These are phyloP conservation scores for Aleiodes leptofemur DNA, from an alignment of 2,888 invertebrate species.

Conservation along the genomic window DNA sequence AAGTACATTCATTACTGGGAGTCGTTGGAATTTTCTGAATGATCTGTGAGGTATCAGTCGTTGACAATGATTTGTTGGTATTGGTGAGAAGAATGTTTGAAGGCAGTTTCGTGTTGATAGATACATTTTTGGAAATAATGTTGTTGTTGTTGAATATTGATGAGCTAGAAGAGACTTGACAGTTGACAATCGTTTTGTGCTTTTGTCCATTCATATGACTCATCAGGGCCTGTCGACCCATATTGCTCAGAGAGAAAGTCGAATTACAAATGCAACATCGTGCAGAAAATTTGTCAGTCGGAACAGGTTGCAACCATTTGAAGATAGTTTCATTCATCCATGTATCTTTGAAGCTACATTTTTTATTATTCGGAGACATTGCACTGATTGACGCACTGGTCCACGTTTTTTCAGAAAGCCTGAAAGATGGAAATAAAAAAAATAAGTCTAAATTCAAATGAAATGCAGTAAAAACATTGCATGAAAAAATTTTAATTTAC, in stretches of 20 bases:
- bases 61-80: too few relatives aligned
- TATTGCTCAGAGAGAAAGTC: constrained; percentile 40
- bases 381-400: too few relatives aligned
- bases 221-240: constrained; percentile 31
- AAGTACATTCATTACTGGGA: not conserved
- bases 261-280: constrained; percentile 29
- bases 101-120: too few relatives aligned
- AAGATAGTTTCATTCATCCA: constrained; percentile 18
- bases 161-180: constrained; percentile 1
- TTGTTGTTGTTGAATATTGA: constrained; percentile 13
- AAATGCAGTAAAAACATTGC: too few relatives aligned
- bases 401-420: too few relatives aligned
- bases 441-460: too few relatives aligned
- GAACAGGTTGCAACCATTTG: constrained; percentile 30
- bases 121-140: not conserved
- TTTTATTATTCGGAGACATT: constrained; percentile 14
- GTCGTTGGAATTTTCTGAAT: too few relatives aligned
- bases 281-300: constrained; percentile 25
- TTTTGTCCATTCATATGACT: constrained; percentile 39
- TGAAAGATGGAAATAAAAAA: too few relatives aligned
- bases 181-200: constrained; percentile 20
- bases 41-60: too few relatives aligned
- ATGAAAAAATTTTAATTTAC: too few relatives aligned
- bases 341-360: constrained; percentile 20
- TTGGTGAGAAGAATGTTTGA: too few relatives aligned